These are phyloP conservation scores for Takifugu ocellatus DNA, from an alignment of 2,797 vertebrate species.

Conservation along the genomic window DNA sequence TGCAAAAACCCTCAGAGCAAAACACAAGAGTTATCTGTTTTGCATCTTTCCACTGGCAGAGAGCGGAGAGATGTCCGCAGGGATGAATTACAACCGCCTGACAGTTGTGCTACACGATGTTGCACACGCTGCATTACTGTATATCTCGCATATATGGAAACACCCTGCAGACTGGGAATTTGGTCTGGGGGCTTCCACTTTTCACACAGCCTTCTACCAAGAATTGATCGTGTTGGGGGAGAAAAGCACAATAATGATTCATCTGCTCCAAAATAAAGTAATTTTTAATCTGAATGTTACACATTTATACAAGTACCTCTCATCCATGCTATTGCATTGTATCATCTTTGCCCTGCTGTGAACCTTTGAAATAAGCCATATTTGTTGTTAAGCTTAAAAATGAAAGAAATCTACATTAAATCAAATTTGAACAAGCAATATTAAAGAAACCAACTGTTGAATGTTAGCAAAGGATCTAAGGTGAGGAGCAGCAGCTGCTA, in stretches of 20 bases:
- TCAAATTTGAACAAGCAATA: too few species aligned
- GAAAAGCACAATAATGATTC: background rate
- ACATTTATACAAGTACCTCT: too few species aligned
- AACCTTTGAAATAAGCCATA: too few species aligned
- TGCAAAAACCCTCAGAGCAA: conserved; percentile 52
- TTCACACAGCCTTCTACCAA: background rate
- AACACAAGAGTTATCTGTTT: conserved; percentile 48
- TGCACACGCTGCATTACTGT: background rate
- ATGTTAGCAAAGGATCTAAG: background rate
- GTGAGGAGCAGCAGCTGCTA: background rate
- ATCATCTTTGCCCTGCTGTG: too few species aligned
- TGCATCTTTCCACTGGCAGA: conserved; percentile 43
- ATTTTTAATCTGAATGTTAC: too few species aligned
- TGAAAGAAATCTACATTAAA: too few species aligned
- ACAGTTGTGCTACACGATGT: conserved; percentile 11
- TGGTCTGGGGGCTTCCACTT: conserved; percentile 2
- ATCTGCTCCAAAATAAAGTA: background rate
- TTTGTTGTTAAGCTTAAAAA: too few species aligned
- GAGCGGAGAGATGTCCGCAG: conserved; percentile 30
- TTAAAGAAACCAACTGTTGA: too few species aligned
- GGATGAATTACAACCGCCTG: conserved; percentile 13
- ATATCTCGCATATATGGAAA: conserved; percentile 1
- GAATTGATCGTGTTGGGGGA: background rate
- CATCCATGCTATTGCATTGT: too few species aligned
- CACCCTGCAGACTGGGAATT: background rate